Evolutionary conservation across 1,140 invertebrate species (phyloP), one percentile per base, ranked within the genome.

Genomic region (Drosophila sp.): DNA sequence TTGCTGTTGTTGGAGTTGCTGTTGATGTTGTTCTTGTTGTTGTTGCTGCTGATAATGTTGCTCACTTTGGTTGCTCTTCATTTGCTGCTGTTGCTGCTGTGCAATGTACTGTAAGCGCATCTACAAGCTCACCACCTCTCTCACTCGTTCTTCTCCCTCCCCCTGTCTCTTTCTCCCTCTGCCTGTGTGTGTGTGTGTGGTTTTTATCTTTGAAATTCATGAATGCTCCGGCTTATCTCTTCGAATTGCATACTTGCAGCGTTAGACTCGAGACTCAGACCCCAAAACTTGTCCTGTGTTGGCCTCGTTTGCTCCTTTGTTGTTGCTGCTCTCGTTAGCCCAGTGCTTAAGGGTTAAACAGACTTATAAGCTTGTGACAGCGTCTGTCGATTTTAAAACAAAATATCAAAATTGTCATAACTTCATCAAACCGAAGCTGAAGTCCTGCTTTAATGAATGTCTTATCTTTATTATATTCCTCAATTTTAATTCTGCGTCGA

Each of bases 141-240:
- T 2, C 7, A 7, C 50, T 32, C 13, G 2, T 2, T 16, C 13
- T 43, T 43, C 25, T 34, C n/a, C 7, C 6, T 29, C 29, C 21
- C 41, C 18, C 41, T 43, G 16, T 48, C 53, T 74, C 50, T 51
- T 65, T 54, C 34, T 38, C 56, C 9, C 66, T 32, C 32, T n/a
- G n/a, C 27, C 6, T 29, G 2, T 41, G 6, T 13, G 0, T 59
- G 18, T 62, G 21, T 57, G 45, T 75, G 63, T 75, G 56, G 79
- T 79, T 90, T 90, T 90, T 90, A 90, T 90, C 86, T 90, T 61
- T 77, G 63, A 90, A 90, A 90, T 90, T 90, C 86, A 90, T 90
- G 86, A 90, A 90, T 90, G 86, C 86, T 79, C 80, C 72, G 76
- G 87, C 86, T 90, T 90, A 90, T 90, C 86, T 90, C 64, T 62